Evolutionary conservation across 2,888 invertebrate genomes (phyloP).

Genomic region (Nomada fucata): DNA sequence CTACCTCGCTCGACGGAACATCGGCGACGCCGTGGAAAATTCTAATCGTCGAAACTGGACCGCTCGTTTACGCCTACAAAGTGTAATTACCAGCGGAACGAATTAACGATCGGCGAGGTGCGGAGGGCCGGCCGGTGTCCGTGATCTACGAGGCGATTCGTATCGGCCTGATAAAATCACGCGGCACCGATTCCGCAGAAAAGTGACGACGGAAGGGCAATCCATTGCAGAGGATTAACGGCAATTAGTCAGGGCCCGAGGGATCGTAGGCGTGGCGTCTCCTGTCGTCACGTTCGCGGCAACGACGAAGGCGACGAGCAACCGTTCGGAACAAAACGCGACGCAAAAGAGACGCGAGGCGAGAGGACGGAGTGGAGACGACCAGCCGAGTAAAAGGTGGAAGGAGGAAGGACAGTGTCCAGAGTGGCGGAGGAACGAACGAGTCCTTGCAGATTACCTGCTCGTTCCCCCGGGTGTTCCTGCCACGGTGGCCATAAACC

Average conservation of each 20-base stretch:
- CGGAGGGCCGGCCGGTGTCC: background rate
- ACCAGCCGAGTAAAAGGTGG: background rate
- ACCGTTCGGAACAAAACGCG: background rate
- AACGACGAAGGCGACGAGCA: conserved; percentile 1
- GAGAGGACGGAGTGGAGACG: background rate
- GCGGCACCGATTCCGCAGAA: conserved; percentile 21
- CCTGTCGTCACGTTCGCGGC: conserved; percentile 66
- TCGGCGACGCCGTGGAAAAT: no score
- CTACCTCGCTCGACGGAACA: no score
- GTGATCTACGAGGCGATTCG: background rate
- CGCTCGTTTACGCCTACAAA: background rate
- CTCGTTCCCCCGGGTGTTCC: conserved; percentile 60
- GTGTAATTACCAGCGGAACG: background rate
- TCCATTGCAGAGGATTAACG: conserved; percentile 66
- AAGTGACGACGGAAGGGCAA: conserved; percentile 53
- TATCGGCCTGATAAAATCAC: conserved; percentile 16
- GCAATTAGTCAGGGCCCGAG: conserved; percentile 70
- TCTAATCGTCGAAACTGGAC: no score
- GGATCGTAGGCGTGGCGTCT: conserved; percentile 68
- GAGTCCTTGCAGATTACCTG: conserved; percentile 62
- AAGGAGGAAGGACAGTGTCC: background rate
- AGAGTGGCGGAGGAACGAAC: conserved; percentile 10
- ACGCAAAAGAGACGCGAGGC: background rate
- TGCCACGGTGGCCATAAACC: conserved; percentile 75
- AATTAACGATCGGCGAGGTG: background rate